These are phyloP conservation scores for Lepidostoma basale DNA, from an alignment of 1,140 invertebrate species.

Conservation along the genomic window DNA sequence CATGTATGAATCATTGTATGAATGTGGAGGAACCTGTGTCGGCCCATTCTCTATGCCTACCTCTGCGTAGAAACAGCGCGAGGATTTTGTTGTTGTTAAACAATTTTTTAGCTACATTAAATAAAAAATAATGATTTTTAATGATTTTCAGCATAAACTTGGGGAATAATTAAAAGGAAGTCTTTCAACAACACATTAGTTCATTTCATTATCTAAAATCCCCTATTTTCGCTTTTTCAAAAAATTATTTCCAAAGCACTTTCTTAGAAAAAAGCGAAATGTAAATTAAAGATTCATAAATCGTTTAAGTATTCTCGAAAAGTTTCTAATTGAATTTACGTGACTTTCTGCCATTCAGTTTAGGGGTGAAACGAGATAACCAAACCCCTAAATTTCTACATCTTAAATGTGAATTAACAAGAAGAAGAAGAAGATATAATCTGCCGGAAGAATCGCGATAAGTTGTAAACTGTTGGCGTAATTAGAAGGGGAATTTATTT, in stretches of 20 bases:
- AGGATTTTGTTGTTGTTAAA: too few relatives aligned
- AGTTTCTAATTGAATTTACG: conserved; percentile 4
- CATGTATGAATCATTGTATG: too few relatives aligned
- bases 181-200: too few relatives aligned
- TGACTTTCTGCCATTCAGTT: not conserved
- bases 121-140: too few relatives aligned
- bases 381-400: not conserved
- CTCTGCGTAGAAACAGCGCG: too few relatives aligned
- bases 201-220: not conserved
- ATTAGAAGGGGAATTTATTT: conserved; percentile 8
- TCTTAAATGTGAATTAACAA: conserved; percentile 15
- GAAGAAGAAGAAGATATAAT: conserved; percentile 8
- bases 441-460: not conserved
- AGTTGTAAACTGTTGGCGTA: not conserved
- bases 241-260: not conserved
- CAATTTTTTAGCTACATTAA: too few relatives aligned
- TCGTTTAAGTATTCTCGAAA: not conserved
- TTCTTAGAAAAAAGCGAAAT: not conserved
- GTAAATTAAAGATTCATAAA: not conserved
- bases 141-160: too few relatives aligned
- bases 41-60: too few relatives aligned
- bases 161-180: too few relatives aligned
- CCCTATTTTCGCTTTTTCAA: too few relatives aligned
- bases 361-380: not conserved
- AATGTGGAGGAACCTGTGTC: too few relatives aligned